Evolutionary conservation across 1,140 invertebrate species (phyloP), one percentile per base, ranked within the genome.

Genomic region (Drosophila triauraria): DNA sequence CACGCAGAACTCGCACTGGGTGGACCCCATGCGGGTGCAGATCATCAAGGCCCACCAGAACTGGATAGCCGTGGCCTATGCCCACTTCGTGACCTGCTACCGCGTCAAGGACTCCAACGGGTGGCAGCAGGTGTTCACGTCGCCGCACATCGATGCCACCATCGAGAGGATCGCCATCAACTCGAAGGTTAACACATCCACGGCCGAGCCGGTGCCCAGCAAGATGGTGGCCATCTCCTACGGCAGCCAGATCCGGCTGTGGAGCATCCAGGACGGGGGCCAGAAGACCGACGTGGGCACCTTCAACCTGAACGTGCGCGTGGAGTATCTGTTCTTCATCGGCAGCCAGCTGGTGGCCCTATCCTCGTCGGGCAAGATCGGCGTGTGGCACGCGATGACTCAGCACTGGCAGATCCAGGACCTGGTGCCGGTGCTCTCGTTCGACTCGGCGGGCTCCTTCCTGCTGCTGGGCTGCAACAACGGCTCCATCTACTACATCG

Each of bases 361-460:
- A 17, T 98, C 98, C 43, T 93, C 96, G 3, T 96, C 96, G 23
- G 98, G 98, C n/a, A 99, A 99, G 94, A 98, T 99, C 68, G 98
- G 98, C 8, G 98, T 99, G 17, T 99, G 98, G 98, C 98, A 99
- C 94, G 97, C 98, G 0, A 99, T 98, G 96, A 99, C 98, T 0
- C 98, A 99, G 83, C 98, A 99, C 93, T 99, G 98, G 98, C 96
- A 99, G 94, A 98, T 98, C 48, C 98, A 99, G 93, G 98, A 99
- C 94, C 96, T 99, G 27, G 96, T 98, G 42, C 97, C 98, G 3
- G 98, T 99, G 38, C 96, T 98, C 15, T 99, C 98, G 3, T 98
- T 98, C 93, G 98, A 99, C 92, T 99, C 97, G 1, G 98, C 98
- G 50, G 98, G 98, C 1, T 99, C 98, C 0, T 99, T 99, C 93